Base-by-base conservation (phyloP, 2,113 vertebrate genomes). In the Psephotus haematonotus region DNA sequence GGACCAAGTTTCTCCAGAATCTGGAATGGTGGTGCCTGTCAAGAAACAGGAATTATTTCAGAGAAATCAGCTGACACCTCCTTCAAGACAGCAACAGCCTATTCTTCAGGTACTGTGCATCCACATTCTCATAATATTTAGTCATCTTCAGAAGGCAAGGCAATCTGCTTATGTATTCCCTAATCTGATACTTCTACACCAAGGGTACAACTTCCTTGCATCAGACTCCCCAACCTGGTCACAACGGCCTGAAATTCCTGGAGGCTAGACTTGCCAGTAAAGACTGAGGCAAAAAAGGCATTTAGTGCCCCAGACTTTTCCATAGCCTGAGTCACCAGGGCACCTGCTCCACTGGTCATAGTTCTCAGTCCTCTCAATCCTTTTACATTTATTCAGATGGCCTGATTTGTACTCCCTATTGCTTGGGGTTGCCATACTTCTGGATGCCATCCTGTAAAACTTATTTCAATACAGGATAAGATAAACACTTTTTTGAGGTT, bases 51-150 rank as follows among this genome's bases (percentile, higher is more conserved):
- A 95, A 9, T 13, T 94, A 25, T 65, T 90, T n/a, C 92, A 80
- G 65, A 94, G 72, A 82, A 94, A 96, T 37, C 96, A 97, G 68
- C 96, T 97, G 98, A 98, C 98, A 70, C 92, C 79, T 31, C 97
- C 97, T 47, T 92, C 95, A 68, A 95, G 85, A 78, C 22, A 22
- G 50, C 93, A 75, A 37, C 91, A 91, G 11, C 96, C 97, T 15
- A 4, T 50, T 87, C 72, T 47, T 79, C 91, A 95, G 97, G 97
- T 97, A 97, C 19, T 39, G 35, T 67, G 22, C 19, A 72, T 88
- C 35, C 8, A 16, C 27, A 11, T 59, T 95, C 41, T 80, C 1
- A 1, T 46, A 31, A 62, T 11, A 52, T 10, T 69, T 35, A 79
- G 72, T 74, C 3, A 46, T 41, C 19, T 55, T 74, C 43, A 82